A percentile compares a stretch with the other conserved stretches of the same genome.
These are phyloP conservation scores for Verasper variegatus DNA, from an alignment of 2,113 vertebrate genomes.

Conservation along the genomic window DNA sequence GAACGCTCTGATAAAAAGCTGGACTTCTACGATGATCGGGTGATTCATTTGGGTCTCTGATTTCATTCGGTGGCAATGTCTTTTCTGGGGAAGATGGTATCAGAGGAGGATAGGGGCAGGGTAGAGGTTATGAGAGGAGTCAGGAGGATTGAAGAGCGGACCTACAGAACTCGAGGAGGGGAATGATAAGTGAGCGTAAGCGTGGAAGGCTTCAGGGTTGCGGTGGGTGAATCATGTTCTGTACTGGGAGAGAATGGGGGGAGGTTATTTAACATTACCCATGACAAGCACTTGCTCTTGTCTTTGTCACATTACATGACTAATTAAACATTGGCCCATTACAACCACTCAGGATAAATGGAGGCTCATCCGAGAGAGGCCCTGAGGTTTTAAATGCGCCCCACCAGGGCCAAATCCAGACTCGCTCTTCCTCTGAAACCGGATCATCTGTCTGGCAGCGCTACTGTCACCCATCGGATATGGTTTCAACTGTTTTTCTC, in stretches of 20 bases:
- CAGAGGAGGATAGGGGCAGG: slow-evolving; percentile 17
- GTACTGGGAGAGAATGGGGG: slow-evolving; percentile 3
- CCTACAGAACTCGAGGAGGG: slow-evolving; percentile 29
- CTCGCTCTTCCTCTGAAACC: slow-evolving; percentile 46
- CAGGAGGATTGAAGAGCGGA: not conserved
- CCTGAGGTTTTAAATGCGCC: slow-evolving; percentile 56
- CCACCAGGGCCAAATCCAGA: slow-evolving; percentile 63
- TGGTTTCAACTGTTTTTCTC: slow-evolving; percentile 71
- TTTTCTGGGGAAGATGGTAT: slow-evolving; percentile 7
- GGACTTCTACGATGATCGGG: slow-evolving; percentile 64
- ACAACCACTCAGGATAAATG: slow-evolving; percentile 67
- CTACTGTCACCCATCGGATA: slow-evolving; percentile 59
- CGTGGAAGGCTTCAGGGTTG: no score
- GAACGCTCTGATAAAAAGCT: slow-evolving; percentile 68
- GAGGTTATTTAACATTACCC: slow-evolving; percentile 67
- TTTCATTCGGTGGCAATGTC: slow-evolving; percentile 63
- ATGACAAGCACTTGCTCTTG: slow-evolving; percentile 63
- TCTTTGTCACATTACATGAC: slow-evolving; percentile 74
- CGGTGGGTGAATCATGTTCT: not conserved
- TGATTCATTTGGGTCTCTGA: slow-evolving; percentile 78
- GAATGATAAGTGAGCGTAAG: slow-evolving; percentile 17
- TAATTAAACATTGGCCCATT: slow-evolving; percentile 77
- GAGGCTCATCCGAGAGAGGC: slow-evolving; percentile 56
- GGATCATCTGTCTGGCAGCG: slow-evolving; percentile 63
- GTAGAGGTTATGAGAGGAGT: slow-evolving; percentile 33